Percentiles rank a stretch among this genome's conserved stretches.
phyloP scores from a whole-genome alignment of 2,113 vertebrate genomes.

The Setophaga kirtlandii region DNA sequence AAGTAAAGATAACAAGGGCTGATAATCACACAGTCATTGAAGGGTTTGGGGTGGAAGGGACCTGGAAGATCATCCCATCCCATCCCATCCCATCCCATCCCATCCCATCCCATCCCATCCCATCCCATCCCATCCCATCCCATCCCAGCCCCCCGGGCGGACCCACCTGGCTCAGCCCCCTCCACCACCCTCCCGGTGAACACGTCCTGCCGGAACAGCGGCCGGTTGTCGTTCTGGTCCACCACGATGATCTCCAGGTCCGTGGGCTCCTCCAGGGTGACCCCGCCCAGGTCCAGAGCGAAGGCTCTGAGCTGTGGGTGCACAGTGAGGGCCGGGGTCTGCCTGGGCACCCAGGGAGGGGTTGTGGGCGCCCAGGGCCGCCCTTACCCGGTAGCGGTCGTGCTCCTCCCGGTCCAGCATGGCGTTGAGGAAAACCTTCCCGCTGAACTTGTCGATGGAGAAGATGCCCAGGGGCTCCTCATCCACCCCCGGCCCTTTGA shows the following conservation, averaged over 20 bases:
- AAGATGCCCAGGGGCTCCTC: constrained; percentile 90
- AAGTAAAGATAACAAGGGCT: neutral
- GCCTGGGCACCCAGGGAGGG: rapidly evolving
- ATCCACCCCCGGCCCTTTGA: constrained; percentile 93
- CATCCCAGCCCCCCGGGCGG: rapidly evolving
- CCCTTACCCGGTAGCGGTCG: constrained; percentile 84
- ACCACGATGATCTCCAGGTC: constrained; percentile 94
- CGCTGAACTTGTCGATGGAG: constrained; percentile 90
- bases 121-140: too few species aligned
- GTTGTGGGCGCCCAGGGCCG: rapidly evolving
- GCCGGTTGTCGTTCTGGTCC: constrained; percentile 97
- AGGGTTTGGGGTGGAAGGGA: neutral
- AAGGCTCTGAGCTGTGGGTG: constrained; percentile 87
- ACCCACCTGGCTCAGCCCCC: constrained; percentile 87
- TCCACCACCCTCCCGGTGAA: constrained; percentile 84
- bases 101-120: too few species aligned
- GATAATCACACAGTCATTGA: neutral
- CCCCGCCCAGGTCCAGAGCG: constrained; percentile 88
- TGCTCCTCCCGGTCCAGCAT: constrained; percentile 91
- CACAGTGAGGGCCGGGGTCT: rapidly evolving
- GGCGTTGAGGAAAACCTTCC: constrained; percentile 87
- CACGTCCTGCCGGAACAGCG: constrained; percentile 78
- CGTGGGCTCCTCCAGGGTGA: constrained; percentile 89
- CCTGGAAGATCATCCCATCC: neutral
- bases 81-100: too few species aligned